A percentile compares a stretch with the other conserved stretches of the same genome.
These are phyloP conservation scores for Pelecanoides urinatrix DNA, from an alignment of 2,113 vertebrate genomes.

Conservation along the genomic window DNA sequence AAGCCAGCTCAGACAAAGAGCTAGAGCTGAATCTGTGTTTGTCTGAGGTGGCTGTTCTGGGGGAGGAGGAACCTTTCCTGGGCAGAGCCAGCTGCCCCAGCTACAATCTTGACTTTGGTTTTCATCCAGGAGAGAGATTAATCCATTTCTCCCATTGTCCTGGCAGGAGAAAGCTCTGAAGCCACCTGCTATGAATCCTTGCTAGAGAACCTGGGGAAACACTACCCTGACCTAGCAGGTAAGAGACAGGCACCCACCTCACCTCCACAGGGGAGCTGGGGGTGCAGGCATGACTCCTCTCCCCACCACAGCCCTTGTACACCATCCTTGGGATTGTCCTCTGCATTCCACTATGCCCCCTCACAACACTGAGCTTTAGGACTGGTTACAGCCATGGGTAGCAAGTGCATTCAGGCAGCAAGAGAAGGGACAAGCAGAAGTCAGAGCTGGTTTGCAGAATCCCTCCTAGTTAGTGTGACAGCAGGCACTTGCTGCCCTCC, in stretches of 20 bases:
- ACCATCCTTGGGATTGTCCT: not conserved
- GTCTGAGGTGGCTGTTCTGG: not conserved
- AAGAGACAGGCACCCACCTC: not conserved
- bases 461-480: not conserved
- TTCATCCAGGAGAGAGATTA: not conserved
- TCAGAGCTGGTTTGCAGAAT: not conserved
- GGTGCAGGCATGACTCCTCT: not conserved
- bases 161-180: constrained; percentile 7
- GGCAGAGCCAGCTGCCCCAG: not conserved
- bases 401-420: not conserved
- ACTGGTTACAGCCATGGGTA: not conserved
- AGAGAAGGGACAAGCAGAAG: not conserved
- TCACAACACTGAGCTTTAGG: not conserved
- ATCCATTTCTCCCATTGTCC: not conserved
- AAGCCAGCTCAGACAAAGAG: not conserved
- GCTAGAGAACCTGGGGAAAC: constrained; percentile 38
- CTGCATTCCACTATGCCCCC: not conserved
- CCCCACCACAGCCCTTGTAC: fast-evolving
- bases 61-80: not conserved
- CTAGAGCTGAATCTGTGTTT: not conserved
- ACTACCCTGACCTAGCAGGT: constrained; percentile 39
- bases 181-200: constrained; percentile 34
- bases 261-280: not conserved
- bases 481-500: not conserved
- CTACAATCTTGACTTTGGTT: not conserved